phyloP scores from a whole-genome alignment of 1,140 invertebrate genomes.

The Helicoverpa armigera region DNA sequence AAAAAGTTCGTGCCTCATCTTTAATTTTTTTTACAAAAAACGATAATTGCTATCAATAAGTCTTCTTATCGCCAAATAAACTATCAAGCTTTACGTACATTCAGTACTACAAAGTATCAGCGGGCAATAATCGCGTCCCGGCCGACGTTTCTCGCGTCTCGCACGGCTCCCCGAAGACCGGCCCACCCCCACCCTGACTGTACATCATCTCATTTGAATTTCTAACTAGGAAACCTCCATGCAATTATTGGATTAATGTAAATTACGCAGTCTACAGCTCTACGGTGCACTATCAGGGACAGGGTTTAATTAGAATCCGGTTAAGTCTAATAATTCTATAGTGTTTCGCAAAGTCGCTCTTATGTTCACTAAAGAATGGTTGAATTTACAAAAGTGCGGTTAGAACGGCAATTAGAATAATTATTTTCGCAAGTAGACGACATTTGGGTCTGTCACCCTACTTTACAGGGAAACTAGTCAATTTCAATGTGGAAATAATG shows the following conservation, averaged over 20 bases:
- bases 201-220: conserved; percentile 95
- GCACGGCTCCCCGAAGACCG: conserved; percentile 70
- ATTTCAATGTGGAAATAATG: conserved; percentile 40
- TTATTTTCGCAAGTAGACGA: conserved; percentile 48
- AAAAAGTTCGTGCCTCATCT: too few relatives aligned
- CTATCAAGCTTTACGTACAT: not conserved
- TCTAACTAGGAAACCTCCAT: conserved; percentile 96
- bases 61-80: not conserved
- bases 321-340: conserved; percentile 83
- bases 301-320: conserved; percentile 85
- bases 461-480: conserved; percentile 26
- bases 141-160: conserved; percentile 70
- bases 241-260: conserved; percentile 98
- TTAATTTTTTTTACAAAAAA: not conserved
- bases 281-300: conserved; percentile 87
- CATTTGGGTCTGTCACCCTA: conserved; percentile 43
- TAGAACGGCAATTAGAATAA: conserved; percentile 49
- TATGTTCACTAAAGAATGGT: conserved; percentile 51
- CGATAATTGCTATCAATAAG: not conserved
- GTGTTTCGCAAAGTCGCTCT: conserved; percentile 62
- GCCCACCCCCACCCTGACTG: conserved; percentile 67
- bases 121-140: conserved; percentile 58
- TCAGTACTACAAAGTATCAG: conserved; percentile 30
- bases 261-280: conserved; percentile 93
- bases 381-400: conserved; percentile 45